Base-by-base conservation (phyloP, 1,140 invertebrate genomes). In the Nebria ingens region DNA sequence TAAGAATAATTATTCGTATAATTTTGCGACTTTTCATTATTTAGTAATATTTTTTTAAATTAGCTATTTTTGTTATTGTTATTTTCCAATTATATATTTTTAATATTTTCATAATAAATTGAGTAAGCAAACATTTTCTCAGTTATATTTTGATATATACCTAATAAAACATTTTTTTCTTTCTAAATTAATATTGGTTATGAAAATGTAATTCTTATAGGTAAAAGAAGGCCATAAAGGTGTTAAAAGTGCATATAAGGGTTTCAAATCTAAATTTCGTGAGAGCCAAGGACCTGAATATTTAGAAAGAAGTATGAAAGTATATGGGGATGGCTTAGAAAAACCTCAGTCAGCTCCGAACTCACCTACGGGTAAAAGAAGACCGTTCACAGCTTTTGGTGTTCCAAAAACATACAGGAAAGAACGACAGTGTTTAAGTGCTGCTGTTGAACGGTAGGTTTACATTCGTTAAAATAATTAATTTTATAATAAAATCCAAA, bases 221-320 rank as follows among this genome's bases (percentile, higher is more conserved):
- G 83, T 89, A 1, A 88, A 86, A 73, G 85, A 87, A 67, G 78
- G 81, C 58, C 83, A 86, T 1, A 86, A 85, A 69, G 82, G 82
- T 57, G 79, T 86, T 61, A 82, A 82, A 63, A 84, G 81, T 53
- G 85, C 79, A 11, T 87, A 86, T 60, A 87, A 86, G 71, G 86
- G 83, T 21, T 71, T 89, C 50, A 79, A 83, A 62, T 84, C 80
- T 62, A 82, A 82, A 70, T 63, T 76, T 53, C 73, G 73, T 54
- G 75, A 79, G 50, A 74, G 71, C 49, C 70, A 64, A 61, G 62
- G 59, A 51, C 63, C 61, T 6, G 62, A 64, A 42, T 64, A 62
- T 19, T 51, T 65, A 22, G 54, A 65, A 57, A 60, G 72, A 65
- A 61, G 64, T 58, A 67, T 55, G 62, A 62, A 25, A 76, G 61